phyloP scores from a whole-genome alignment of 1,140 invertebrate species.

The Ceratosolen solmsi region DNA sequence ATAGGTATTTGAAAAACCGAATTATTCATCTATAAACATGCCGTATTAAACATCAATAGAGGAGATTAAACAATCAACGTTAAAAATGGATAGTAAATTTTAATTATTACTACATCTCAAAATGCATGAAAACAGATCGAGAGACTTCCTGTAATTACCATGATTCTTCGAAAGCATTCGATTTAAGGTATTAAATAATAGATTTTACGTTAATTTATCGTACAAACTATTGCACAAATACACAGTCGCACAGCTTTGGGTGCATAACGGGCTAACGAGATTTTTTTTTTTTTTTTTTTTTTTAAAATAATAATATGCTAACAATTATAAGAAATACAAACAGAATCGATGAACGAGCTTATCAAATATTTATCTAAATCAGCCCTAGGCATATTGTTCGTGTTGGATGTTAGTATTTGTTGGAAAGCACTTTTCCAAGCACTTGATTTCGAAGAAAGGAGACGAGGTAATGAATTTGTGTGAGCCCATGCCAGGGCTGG shows the following conservation, averaged over 20 bases:
- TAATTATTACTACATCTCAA: not conserved
- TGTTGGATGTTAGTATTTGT: not conserved
- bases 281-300: too few species aligned
- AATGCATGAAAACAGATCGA: too few species aligned
- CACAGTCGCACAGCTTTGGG: not conserved
- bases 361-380: not conserved
- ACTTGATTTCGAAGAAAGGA: conserved; percentile 7
- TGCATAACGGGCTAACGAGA: not conserved
- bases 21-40: too few species aligned
- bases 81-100: not conserved
- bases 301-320: too few species aligned
- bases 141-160: not conserved
- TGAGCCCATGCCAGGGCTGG: not conserved
- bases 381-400: not conserved
- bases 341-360: not conserved
- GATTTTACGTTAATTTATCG: not conserved
- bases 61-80: not conserved
- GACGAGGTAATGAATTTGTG: not conserved
- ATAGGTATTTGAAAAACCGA: too few species aligned
- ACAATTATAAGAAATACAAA: not conserved
- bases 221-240: conserved; percentile 1
- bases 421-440: conserved; percentile 8
- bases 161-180: not conserved
- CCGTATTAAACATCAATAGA: too few species aligned
- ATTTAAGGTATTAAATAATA: not conserved